These are phyloP conservation scores for Tetraodon nigroviridis DNA, from an alignment of 2,113 vertebrate species.

Conservation along the genomic window DNA sequence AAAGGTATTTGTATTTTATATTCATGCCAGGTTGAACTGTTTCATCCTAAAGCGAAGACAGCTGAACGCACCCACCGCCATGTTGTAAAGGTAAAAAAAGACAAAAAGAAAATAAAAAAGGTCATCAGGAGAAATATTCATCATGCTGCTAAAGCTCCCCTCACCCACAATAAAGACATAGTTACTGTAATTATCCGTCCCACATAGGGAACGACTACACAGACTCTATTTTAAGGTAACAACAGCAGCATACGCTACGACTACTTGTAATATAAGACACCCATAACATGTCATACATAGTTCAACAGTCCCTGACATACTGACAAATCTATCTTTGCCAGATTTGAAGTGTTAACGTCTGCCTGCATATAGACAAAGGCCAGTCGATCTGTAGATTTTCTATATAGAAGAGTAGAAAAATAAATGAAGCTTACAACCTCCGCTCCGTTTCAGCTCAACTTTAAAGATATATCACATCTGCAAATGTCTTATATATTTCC, in stretches of 20 bases:
- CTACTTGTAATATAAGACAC: conserved; percentile 66
- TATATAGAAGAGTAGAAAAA: conserved; percentile 76
- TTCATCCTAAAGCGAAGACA: conserved; percentile 24
- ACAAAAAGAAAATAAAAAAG: conserved; percentile 20
- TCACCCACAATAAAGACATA: conserved; percentile 50
- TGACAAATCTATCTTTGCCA: conserved; percentile 69
- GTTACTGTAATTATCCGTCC: conserved; percentile 52
- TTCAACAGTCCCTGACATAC: conserved; percentile 76
- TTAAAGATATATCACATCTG: conserved; percentile 69
- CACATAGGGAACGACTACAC: conserved; percentile 49
- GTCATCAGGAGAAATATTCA: conserved; percentile 16
- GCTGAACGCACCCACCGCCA: conserved; percentile 19
- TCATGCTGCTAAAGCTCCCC: conserved; percentile 59
- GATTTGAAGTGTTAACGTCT: conserved; percentile 60
- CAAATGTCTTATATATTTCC: conserved; percentile 59
- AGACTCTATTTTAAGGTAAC: conserved; percentile 63
- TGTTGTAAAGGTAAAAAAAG: conserved; percentile 8
- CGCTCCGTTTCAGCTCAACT: conserved; percentile 66
- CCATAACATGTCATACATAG: conserved; percentile 67
- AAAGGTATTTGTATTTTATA: conserved; percentile 10
- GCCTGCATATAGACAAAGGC: conserved; percentile 50
- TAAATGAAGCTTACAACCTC: conserved; percentile 68
- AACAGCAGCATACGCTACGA: conserved; percentile 64
- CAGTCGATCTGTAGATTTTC: conserved; percentile 37
- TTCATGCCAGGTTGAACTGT: conserved; percentile 26